A percentile compares a stretch with the other conserved stretches of the same genome.
phyloP scores from a whole-genome alignment of 2,113 vertebrate genomes.

The Ovis aries region DNA sequence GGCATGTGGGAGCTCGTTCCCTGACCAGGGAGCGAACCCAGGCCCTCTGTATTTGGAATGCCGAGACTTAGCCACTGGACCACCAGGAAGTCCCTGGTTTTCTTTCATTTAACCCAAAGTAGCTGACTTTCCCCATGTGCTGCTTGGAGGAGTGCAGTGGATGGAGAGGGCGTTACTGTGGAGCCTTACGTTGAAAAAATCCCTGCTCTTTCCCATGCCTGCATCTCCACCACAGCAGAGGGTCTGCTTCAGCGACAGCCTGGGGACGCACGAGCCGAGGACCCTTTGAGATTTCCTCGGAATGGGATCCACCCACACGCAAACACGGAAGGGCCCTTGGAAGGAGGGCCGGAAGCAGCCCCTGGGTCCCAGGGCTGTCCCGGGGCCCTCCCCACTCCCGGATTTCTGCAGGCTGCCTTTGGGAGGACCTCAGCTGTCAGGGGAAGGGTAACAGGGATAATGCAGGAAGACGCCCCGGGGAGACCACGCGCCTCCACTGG shows the following conservation, averaged over 20 bases:
- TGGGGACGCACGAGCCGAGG: rapidly evolving
- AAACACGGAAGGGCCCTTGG: too few relatives aligned
- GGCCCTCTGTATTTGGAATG: not conserved
- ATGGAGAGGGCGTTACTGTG: rapidly evolving
- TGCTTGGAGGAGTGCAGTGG: rapidly evolving
- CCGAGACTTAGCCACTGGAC: not conserved
- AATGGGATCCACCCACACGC: rapidly evolving
- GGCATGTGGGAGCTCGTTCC: not conserved
- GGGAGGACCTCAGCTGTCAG: not conserved
- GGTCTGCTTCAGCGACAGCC: rapidly evolving
- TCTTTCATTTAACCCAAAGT: not conserved
- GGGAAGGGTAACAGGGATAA: rapidly evolving
- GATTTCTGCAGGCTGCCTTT: not conserved
- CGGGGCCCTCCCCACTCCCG: rapidly evolving
- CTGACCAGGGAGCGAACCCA: not conserved
- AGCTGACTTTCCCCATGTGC: rapidly evolving
- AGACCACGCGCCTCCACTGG: rapidly evolving
- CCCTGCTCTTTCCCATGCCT: not conserved
- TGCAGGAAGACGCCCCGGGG: not conserved
- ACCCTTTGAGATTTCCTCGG: not conserved
- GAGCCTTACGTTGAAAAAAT: rapidly evolving
- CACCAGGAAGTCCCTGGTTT: not conserved
- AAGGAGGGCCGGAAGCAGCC: not conserved
- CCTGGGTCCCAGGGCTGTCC: rapidly evolving
- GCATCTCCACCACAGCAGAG: rapidly evolving